Evolutionary conservation across 2,113 vertebrate species (phyloP).

Genomic region (Meleagris gallopavo): DNA sequence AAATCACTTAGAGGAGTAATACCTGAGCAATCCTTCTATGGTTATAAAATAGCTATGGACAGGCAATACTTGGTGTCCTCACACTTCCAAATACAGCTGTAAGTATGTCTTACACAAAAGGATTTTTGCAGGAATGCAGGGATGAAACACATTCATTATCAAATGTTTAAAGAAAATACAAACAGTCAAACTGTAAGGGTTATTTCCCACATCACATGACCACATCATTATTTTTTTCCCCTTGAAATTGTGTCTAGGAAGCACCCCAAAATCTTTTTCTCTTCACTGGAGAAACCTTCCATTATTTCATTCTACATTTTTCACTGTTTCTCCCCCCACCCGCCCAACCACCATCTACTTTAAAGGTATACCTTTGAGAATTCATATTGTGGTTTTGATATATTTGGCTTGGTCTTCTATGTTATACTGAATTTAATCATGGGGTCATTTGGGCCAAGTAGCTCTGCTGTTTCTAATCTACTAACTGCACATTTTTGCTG

Average conservation of each 20-base stretch:
- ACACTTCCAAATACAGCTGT: not conserved
- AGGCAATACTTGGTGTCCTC: not conserved
- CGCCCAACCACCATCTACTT: not conserved
- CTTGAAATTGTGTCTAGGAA: not conserved
- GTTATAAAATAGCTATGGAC: not conserved
- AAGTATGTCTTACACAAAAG: not conserved
- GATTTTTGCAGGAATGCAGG: not conserved
- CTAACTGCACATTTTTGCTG: constrained; percentile 76
- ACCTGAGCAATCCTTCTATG: not conserved
- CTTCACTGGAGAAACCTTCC: not conserved
- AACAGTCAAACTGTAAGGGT: not conserved
- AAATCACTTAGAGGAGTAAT: not conserved
- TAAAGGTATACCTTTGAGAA: constrained; percentile 68
- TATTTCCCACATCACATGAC: not conserved
- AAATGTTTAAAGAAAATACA: not conserved
- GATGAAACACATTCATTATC: not conserved
- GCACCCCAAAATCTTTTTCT: not conserved
- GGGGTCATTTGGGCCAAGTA: constrained; percentile 75
- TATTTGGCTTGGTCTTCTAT: constrained; percentile 73
- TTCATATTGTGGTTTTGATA: constrained; percentile 61
- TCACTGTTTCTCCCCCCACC: not conserved
- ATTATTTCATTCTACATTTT: constrained; percentile 45
- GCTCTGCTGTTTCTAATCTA: constrained; percentile 80
- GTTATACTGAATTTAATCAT: constrained; percentile 76
- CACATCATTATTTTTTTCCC: not conserved